These are phyloP conservation scores for Ochropleura plecta DNA, from an alignment of 2,888 invertebrate species.

Conservation along the genomic window DNA sequence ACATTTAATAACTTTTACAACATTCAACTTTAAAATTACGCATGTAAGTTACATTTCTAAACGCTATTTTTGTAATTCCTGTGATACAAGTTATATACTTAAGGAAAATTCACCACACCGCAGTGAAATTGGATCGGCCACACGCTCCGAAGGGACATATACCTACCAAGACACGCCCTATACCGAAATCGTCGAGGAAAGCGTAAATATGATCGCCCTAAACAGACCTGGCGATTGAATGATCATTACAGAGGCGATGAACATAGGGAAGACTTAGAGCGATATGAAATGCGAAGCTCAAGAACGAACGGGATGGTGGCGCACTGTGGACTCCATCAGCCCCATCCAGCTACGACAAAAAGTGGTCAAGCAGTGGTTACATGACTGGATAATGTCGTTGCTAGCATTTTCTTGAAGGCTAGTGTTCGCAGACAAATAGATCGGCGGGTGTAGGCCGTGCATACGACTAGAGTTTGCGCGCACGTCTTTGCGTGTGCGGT, in stretches of 20 bases:
- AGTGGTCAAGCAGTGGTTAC: not conserved
- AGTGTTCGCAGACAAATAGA: not conserved
- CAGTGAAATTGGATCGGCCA: not conserved
- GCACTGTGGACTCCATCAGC: no score
- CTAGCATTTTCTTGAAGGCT: not conserved
- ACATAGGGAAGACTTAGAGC: no score
- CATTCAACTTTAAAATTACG: conserved; percentile 26
- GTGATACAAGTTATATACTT: not conserved
- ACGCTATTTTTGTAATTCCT: not conserved
- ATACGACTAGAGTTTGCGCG: not conserved
- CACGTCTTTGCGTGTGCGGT: not conserved
- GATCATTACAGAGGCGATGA: no score
- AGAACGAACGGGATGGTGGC: no score
- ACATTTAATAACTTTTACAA: conserved; percentile 37
- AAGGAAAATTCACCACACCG: not conserved
- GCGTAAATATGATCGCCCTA: no score
- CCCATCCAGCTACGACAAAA: not conserved
- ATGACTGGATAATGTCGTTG: not conserved
- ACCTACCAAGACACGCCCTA: no score
- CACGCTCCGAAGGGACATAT: no score
- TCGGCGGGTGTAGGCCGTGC: not conserved
- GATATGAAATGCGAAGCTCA: no score
- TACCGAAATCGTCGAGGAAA: no score
- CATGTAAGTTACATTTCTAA: conserved; percentile 8
- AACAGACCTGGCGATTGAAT: no score